Base-by-base conservation (phyloP, 2,797 vertebrate species). In the Rachycentron canadum region DNA sequence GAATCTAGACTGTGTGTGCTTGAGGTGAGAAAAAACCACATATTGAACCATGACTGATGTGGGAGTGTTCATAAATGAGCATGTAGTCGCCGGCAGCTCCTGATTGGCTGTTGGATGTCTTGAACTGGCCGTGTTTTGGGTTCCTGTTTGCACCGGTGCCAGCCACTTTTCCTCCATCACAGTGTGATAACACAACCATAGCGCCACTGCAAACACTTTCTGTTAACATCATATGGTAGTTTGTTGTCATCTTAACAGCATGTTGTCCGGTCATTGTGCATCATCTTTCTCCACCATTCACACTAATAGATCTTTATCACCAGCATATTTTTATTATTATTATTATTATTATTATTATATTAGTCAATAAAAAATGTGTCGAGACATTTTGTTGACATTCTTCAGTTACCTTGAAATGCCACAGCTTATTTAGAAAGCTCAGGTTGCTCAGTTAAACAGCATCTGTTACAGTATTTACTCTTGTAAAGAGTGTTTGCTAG, bases 111-210 rank as follows among this genome's bases (percentile, higher is more conserved):
- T 25, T 58, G 26, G 55, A 25, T 38, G 73, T 36, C 74, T 67
- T 57, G 28, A 69, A 21, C 3, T 30, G 3, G 57, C 4, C 14
- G 14, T 70, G 49, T 80, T 38, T 56, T 67, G 75, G 64, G 64
- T 78, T 72, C 21, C 68, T 72, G 45, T 83, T 85, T 86, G 52
- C 82, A 40, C 67, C 78, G 88, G 88, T 91, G 90, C 78, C 86
- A 19, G 72, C 85, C 86, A 70, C 63, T n/a, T 73, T 43, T 76
- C 61, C 47, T 72, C 62, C 87, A 82, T 77, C 10, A 21, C 36
- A 32, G 14, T 67, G 41, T 79, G 28, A 40, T 79, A 76, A 83
- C 76, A 17, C 7, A 0, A 52, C 64, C n/a, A n/a, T 82, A 41
- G 78, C 8, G 0, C 17, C 67, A 53, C 63, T 3, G 3, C 43